Percentiles rank a stretch among this genome's conserved stretches.
phyloP scores from a whole-genome alignment of 2,888 invertebrate genomes.

The Cataglyphis livida region DNA sequence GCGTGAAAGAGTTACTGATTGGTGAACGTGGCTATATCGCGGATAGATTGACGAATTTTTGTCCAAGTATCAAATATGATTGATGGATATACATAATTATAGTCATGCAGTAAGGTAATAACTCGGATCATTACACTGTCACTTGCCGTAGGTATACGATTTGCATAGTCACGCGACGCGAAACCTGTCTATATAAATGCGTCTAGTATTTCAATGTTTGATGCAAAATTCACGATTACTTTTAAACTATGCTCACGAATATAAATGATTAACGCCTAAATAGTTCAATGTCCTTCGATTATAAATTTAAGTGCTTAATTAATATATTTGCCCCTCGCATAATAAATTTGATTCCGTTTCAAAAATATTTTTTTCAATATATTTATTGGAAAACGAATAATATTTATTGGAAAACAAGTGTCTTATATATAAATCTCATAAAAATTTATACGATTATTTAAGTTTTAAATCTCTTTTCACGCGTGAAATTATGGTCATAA shows the following conservation, averaged over 20 bases:
- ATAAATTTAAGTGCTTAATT: background rate
- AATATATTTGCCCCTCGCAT: background rate
- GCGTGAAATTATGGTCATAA: background rate
- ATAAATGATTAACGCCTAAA: background rate
- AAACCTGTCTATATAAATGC: constrained; percentile 12
- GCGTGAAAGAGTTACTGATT: background rate
- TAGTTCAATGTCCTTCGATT: background rate
- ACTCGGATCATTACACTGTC: constrained; percentile 69
- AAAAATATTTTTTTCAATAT: background rate
- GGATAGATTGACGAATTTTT: constrained; percentile 6
- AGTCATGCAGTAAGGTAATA: constrained; percentile 60
- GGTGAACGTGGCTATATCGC: background rate
- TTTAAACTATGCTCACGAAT: constrained; percentile 40
- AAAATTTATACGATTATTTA: background rate
- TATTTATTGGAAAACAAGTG: background rate
- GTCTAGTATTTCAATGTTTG: constrained; percentile 62
- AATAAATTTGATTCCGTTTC: background rate
- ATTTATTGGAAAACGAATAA: too few species aligned
- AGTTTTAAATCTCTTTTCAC: constrained; percentile 1
- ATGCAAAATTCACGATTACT: constrained; percentile 37
- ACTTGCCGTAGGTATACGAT: constrained; percentile 59
- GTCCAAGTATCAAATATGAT: constrained; percentile 59
- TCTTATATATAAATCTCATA: background rate
- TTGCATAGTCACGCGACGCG: constrained; percentile 70
- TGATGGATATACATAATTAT: constrained; percentile 60